These are phyloP conservation scores for Drosophila borealis DNA, from an alignment of 2,888 invertebrate genomes.

Conservation along the genomic window DNA sequence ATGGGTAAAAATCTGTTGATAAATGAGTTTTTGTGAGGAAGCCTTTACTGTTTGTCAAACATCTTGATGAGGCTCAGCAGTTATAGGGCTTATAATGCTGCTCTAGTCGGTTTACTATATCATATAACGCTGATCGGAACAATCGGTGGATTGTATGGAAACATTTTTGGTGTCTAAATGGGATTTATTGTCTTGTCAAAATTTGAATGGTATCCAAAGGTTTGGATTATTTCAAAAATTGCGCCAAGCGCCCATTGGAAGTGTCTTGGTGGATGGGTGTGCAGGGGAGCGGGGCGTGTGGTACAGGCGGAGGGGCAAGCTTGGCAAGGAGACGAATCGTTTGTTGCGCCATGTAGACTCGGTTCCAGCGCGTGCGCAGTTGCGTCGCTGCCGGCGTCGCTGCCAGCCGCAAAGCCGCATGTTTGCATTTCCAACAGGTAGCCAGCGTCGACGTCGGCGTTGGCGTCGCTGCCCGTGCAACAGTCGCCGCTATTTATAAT, in stretches of 20 bases:
- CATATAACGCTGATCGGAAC: too few species aligned
- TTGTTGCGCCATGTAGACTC: constrained; percentile 57
- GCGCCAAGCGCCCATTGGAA: constrained; percentile 22
- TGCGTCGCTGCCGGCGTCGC: constrained; percentile 44
- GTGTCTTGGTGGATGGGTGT: too few species aligned
- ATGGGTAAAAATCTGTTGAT: too few species aligned
- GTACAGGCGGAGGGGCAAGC: neutral
- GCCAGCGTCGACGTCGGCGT: constrained; percentile 49
- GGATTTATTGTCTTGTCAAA: too few species aligned
- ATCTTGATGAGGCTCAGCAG: too few species aligned
- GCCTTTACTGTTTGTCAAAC: too few species aligned
- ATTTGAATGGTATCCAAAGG: neutral
- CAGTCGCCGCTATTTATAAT: constrained; percentile 74
- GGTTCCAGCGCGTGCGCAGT: constrained; percentile 68
- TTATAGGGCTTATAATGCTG: too few species aligned
- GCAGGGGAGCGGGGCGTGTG: neutral
- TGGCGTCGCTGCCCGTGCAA: constrained; percentile 62
- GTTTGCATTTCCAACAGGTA: constrained; percentile 80
- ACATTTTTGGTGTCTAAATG: too few species aligned
- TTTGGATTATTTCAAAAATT: constrained; percentile 21
- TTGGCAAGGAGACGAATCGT: constrained; percentile 4
- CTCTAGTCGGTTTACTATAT: too few species aligned
- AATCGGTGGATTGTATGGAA: too few species aligned
- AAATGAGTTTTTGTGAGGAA: too few species aligned
- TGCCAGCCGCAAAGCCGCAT: constrained; percentile 19